Percentiles rank a stretch among this genome's conserved stretches.
These are phyloP conservation scores for Drosophila phalerata DNA, from an alignment of 2,888 invertebrate species.

Conservation along the genomic window DNA sequence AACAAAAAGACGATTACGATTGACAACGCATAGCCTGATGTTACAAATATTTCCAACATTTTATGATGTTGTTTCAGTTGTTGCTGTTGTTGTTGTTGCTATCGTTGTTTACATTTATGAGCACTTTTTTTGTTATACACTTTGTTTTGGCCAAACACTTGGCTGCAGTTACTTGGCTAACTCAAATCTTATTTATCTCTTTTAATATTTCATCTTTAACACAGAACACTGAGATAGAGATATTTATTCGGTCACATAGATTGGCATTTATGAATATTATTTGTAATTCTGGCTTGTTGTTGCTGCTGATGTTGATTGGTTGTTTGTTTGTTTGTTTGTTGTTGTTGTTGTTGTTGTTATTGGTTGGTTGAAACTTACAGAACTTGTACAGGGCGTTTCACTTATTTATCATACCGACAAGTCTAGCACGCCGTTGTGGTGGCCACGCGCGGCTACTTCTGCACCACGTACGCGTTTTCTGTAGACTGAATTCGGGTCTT, in stretches of 20 bases:
- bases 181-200: constrained; percentile 44
- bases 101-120: constrained; percentile 45
- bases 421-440: constrained; percentile 86
- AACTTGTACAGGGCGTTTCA: constrained; percentile 86
- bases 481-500: constrained; percentile 85
- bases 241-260: constrained; percentile 42
- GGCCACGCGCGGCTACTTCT: constrained; percentile 86
- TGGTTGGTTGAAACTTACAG: constrained; percentile 83
- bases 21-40: constrained; percentile 44
- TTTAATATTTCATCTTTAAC: constrained; percentile 15
- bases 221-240: constrained; percentile 48
- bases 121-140: constrained; percentile 39
- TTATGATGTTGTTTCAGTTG: constrained; percentile 37
- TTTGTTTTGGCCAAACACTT: constrained; percentile 53
- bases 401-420: constrained; percentile 86
- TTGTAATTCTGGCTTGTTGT: constrained; percentile 44
- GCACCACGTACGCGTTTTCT: constrained; percentile 86
- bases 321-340: constrained; percentile 31
- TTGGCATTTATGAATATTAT: constrained; percentile 57
- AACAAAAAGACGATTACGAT: constrained; percentile 35
- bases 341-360: constrained; percentile 20
- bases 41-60: constrained; percentile 51
- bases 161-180: constrained; percentile 61
- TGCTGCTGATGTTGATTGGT: constrained; percentile 22
- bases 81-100: constrained; percentile 26